A percentile compares a stretch with the other conserved stretches of the same genome.
Conservation (phyloP, 2,888 invertebrate species). For the Athetis lepigone region DNA sequence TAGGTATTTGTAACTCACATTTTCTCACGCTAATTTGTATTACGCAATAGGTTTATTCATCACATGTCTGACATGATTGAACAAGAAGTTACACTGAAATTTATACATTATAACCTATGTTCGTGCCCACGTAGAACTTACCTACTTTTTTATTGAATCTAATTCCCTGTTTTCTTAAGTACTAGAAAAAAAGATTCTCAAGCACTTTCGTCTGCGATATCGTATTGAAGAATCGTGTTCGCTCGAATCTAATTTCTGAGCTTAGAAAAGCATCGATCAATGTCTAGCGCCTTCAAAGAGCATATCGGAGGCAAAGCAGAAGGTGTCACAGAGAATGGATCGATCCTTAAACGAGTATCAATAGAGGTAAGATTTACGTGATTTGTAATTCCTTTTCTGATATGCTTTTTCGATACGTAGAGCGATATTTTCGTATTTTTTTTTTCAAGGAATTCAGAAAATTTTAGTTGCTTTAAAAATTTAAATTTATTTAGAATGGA, state of each 20-base stretch:
- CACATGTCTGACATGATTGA: conserved; percentile 21
- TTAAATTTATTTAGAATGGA: too few relatives aligned
- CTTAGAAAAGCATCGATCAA: conserved; percentile 79
- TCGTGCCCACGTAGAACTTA: too few relatives aligned
- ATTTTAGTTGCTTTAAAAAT: too few relatives aligned
- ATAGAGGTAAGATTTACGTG: conserved; percentile 66
- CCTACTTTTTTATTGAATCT: conserved; percentile 5
- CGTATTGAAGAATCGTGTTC: conserved; percentile 66
- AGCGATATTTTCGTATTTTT: too few relatives aligned
- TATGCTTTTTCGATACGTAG: conserved; percentile 10
- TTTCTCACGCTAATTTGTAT: conserved; percentile 26
- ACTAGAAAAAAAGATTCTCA: conserved; percentile 38
- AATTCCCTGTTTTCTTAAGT: background rate
- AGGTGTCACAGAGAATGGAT: conserved; percentile 77
- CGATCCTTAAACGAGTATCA: conserved; percentile 70
- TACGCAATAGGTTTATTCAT: conserved; percentile 11
- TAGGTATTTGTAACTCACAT: too few relatives aligned
- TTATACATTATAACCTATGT: too few relatives aligned
- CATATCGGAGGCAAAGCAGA: conserved; percentile 74
- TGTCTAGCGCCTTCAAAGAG: conserved; percentile 77
- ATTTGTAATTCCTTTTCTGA: conserved; percentile 50
- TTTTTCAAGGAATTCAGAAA: too few relatives aligned
- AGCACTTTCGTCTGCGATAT: conserved; percentile 43
- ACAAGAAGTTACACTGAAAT: background rate
- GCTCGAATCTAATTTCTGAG: conserved; percentile 61